These are phyloP conservation scores for Cyprinus carpio DNA, from an alignment of 2,113 vertebrate species.

Conservation along the genomic window DNA sequence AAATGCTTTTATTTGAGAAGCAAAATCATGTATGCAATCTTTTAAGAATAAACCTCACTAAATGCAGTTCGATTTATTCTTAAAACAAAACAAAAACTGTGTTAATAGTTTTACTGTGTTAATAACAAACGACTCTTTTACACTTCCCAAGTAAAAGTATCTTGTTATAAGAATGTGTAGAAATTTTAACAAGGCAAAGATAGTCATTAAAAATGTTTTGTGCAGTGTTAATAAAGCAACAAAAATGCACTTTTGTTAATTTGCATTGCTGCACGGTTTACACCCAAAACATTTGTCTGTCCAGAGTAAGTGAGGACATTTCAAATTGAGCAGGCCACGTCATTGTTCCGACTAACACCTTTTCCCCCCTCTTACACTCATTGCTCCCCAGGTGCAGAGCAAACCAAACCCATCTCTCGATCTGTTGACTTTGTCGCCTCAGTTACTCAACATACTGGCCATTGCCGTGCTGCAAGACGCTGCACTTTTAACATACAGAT, in stretches of 20 bases:
- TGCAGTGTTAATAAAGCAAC: not conserved
- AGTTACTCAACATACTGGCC: slow-evolving; percentile 55
- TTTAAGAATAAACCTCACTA: not conserved
- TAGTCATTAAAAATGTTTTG: not conserved
- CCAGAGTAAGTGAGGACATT: slow-evolving; percentile 38
- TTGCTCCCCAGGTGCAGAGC: slow-evolving; percentile 70
- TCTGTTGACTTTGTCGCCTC: slow-evolving; percentile 68
- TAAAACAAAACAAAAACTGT: not conserved
- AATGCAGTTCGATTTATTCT: not conserved
- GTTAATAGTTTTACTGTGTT: too few species aligned
- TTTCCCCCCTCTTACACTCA: not conserved
- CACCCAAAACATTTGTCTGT: slow-evolving; percentile 58
- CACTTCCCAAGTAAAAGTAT: not conserved
- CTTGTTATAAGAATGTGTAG: not conserved
- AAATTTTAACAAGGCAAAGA: not conserved
- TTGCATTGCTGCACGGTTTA: slow-evolving; percentile 36
- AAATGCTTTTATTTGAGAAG: not conserved
- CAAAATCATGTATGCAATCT: too few species aligned
- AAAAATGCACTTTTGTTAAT: not conserved
- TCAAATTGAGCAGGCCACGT: not conserved
- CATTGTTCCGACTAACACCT: slow-evolving; percentile 42
- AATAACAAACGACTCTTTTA: not conserved
- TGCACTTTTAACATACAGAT: slow-evolving; percentile 70
- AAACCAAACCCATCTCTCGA: slow-evolving; percentile 66
- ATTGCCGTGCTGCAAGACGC: slow-evolving; percentile 64